These are phyloP conservation scores for Arnoldichthys spilopterus DNA, from an alignment of 2,797 vertebrate species.

Conservation along the genomic window DNA sequence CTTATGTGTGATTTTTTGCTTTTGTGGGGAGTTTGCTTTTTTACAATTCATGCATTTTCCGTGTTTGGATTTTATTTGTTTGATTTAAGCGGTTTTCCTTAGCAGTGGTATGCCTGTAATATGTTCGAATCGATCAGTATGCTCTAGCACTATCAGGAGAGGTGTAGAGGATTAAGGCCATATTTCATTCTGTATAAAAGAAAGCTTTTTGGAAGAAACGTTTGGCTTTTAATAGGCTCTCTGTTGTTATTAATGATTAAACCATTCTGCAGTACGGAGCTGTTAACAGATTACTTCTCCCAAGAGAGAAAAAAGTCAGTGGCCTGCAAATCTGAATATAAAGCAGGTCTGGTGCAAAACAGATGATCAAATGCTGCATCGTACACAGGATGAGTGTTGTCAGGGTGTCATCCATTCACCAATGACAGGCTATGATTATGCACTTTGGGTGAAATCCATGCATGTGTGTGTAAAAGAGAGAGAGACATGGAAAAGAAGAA, in stretches of 20 bases:
- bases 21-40: too few relatives aligned
- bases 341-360: constrained; percentile 23
- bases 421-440: constrained; percentile 37
- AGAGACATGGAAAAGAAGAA: constrained; percentile 33
- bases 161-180: constrained; percentile 10
- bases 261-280: not conserved
- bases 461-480: constrained; percentile 19
- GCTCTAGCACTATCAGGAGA: not conserved
- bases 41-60: not conserved
- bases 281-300: constrained; percentile 13
- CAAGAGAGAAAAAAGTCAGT: not conserved
- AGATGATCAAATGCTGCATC: constrained; percentile 26
- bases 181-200: not conserved
- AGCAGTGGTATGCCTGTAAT: not conserved
- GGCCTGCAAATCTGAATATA: constrained; percentile 3
- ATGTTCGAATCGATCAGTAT: not conserved
- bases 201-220: not conserved
- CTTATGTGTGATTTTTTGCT: too few relatives aligned
- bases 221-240: constrained; percentile 15
- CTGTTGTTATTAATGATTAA: constrained; percentile 25
- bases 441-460: constrained; percentile 26
- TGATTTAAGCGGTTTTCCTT: not conserved
- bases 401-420: constrained; percentile 26
- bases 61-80: not conserved
- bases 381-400: constrained; percentile 25